Evolutionary conservation across 2,888 invertebrate species (phyloP).

Genomic region (Agrochola circellaris): DNA sequence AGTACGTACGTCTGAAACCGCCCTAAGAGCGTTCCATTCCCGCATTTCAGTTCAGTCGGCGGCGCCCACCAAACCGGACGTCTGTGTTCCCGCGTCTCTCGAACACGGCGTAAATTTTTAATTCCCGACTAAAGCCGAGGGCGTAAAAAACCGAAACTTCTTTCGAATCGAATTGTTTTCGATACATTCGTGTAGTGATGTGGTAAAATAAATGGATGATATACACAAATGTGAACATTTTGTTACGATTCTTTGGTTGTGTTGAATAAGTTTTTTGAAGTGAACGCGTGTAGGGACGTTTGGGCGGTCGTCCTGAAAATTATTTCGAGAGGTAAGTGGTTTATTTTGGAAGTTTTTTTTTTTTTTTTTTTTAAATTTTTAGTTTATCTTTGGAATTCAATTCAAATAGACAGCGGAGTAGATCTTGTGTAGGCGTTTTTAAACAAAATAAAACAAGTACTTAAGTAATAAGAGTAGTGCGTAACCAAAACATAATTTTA

Average conservation of each 20-base stretch:
- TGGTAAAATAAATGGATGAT: constrained; percentile 66
- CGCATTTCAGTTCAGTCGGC: constrained; percentile 71
- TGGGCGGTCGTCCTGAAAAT: constrained; percentile 82
- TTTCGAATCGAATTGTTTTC: constrained; percentile 65
- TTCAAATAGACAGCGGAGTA: neutral
- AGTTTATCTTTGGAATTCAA: neutral
- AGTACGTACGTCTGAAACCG: constrained; percentile 47
- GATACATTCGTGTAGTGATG: constrained; percentile 71
- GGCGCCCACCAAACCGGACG: constrained; percentile 59
- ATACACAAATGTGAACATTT: constrained; percentile 64
- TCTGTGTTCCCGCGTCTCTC: constrained; percentile 58
- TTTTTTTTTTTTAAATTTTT: too few species aligned
- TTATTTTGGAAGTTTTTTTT: neutral
- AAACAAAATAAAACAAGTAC: constrained; percentile 11
- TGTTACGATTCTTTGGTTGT: constrained; percentile 71
- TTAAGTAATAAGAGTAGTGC: too few species aligned
- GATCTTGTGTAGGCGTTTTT: neutral
- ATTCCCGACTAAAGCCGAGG: constrained; percentile 77
- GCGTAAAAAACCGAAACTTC: constrained; percentile 69
- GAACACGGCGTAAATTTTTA: constrained; percentile 83
- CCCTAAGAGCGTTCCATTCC: constrained; percentile 60
- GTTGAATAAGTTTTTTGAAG: constrained; percentile 85
- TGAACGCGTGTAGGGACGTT: constrained; percentile 79
- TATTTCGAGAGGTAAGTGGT: constrained; percentile 80
- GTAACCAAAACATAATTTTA: neutral